Conservation (phyloP, 2,113 vertebrate genomes). For the Trogon melanurus region DNA sequence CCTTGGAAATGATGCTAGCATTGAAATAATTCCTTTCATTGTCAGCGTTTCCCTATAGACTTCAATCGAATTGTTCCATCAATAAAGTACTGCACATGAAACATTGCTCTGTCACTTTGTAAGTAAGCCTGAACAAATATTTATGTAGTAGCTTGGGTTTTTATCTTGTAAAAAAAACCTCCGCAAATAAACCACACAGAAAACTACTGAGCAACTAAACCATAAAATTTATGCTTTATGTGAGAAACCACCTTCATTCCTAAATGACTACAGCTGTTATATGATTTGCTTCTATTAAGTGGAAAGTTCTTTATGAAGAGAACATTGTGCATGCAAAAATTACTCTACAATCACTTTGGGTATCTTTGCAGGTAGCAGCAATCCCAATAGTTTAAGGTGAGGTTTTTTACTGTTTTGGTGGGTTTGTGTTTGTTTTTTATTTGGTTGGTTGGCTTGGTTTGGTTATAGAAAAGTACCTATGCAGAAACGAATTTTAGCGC, state of each 20-base stretch:
- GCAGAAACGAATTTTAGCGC: neutral
- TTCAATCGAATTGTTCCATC: constrained; percentile 31
- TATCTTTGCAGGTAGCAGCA: neutral
- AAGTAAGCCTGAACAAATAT: constrained; percentile 36
- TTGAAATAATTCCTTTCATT: constrained; percentile 4
- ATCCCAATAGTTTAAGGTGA: neutral
- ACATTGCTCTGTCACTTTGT: constrained; percentile 4
- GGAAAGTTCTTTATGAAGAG: neutral
- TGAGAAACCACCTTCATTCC: neutral
- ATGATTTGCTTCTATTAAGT: neutral
- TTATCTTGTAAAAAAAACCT: neutral
- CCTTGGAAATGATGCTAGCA: neutral
- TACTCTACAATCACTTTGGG: neutral
- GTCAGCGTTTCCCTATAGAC: neutral
- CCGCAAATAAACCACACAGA: neutral
- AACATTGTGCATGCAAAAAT: neutral
- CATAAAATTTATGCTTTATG: neutral
- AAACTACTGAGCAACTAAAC: constrained; percentile 10
- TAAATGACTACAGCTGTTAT: neutral
- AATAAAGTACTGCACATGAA: constrained; percentile 14
- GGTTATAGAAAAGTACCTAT: neutral
- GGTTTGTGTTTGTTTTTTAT: too few species aligned
- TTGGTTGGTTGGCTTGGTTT: too few species aligned
- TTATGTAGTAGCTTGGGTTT: constrained; percentile 22
- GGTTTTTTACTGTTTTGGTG: too few species aligned